phyloP scores from a whole-genome alignment of 1,140 invertebrate genomes.

The Eurosta solidaginis region DNA sequence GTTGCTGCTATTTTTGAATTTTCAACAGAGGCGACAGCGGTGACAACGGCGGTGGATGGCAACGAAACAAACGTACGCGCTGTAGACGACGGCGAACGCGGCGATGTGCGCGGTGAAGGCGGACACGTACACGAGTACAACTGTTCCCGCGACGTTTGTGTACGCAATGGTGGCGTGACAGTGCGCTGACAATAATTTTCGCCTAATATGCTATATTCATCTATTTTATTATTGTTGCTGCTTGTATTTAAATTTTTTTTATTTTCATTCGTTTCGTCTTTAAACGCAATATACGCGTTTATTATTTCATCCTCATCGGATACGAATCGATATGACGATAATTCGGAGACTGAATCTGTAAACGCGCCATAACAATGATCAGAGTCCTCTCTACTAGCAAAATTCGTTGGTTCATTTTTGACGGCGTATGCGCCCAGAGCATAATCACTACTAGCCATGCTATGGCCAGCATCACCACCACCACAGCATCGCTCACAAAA shows the following conservation, averaged over 20 bases:
- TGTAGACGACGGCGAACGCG: slow-evolving; percentile 41
- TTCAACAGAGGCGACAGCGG: background rate
- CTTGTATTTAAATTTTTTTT: slow-evolving; percentile 29
- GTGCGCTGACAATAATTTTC: slow-evolving; percentile 24
- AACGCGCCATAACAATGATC: slow-evolving; percentile 37
- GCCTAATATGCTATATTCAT: slow-evolving; percentile 21
- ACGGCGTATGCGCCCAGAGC: background rate
- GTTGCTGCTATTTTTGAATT: background rate
- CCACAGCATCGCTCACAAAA: slow-evolving; percentile 55
- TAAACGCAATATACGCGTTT: slow-evolving; percentile 33
- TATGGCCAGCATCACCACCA: slow-evolving; percentile 30
- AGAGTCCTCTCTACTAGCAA: background rate
- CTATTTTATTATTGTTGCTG: slow-evolving; percentile 41
- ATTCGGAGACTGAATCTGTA: slow-evolving; percentile 53
- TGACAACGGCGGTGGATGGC: slow-evolving; percentile 5
- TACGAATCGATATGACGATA: slow-evolving; percentile 59
- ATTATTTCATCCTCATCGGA: slow-evolving; percentile 50
- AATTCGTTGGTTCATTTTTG: background rate
- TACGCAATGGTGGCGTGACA: background rate
- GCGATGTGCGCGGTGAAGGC: slow-evolving; percentile 31
- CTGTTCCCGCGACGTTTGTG: background rate
- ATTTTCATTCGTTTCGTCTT: slow-evolving; percentile 50
- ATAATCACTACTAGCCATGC: slow-evolving; percentile 36
- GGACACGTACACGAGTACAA: background rate
- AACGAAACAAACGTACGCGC: background rate